Base-by-base conservation (phyloP, 1,140 invertebrate genomes). In the Callitettix versicolor region DNA sequence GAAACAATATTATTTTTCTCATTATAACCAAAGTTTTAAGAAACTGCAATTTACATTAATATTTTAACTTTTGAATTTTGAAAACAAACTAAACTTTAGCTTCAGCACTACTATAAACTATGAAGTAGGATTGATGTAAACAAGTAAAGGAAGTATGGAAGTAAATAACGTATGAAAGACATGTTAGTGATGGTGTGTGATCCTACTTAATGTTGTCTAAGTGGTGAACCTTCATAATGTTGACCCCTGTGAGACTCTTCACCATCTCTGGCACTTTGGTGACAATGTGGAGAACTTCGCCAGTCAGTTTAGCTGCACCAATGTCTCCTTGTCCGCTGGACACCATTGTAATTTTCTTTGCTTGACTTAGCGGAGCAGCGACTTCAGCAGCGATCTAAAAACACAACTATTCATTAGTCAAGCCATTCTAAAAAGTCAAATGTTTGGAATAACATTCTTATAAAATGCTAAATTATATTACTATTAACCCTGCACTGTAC, bases 331-430 rank as follows among this genome's bases (percentile, higher is more conserved):
- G 82, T n/a, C 93, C 93, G 63, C 83, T 89, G 2, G 91, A 92
- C 7, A 98, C 85, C 93, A 92, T 96, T 12, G 87, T 94, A 61
- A 95, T 86, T 71, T 94, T 95, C 68, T 91, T 94, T 2, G 88
- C 81, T 69, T 95, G 88, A 3, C 91, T 89, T 44, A 98, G 69
- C 15, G 94, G 94, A 40, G 92, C 92, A 33, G 93, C 91, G 44
- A 98, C 88, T 74, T 98, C 95, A 30, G 94, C 93, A 26, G 93
- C 91, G 65, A 95, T 77, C 91, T 96, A 59, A 64, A 63, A 48
- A 63, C 26, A 60, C 65, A 59, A 30, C 3, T 4, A 30, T 30
- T 30, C 3, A 30, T 30, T 30, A 30, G 26, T 30, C 26, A 4
- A n/a, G n/a, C n/a, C n/a, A n/a, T n/a, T n/a, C n/a, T n/a, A n/a